Percentiles rank a stretch among this genome's conserved stretches.
Evolutionary conservation across 2,888 invertebrate species (phyloP).

Genomic region (Ptilodon capucinus): DNA sequence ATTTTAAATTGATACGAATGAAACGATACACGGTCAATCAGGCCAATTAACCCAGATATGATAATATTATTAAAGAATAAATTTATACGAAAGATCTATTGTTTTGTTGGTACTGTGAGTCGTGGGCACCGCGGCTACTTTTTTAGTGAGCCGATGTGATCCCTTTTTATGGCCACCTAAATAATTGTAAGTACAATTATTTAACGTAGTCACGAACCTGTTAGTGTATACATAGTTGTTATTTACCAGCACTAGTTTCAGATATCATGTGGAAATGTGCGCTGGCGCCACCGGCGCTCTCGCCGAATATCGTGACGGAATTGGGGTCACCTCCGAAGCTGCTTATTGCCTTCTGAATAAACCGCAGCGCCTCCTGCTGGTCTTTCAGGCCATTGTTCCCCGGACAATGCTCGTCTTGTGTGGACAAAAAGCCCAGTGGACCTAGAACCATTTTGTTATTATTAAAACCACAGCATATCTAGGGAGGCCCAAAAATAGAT

Average conservation of each 20-base stretch:
- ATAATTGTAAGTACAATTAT: too few species aligned
- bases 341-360: constrained; percentile 83
- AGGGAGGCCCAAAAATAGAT: too few species aligned
- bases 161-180: too few species aligned
- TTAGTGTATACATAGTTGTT: background rate
- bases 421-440: constrained; percentile 86
- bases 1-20: too few species aligned
- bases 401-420: constrained; percentile 84
- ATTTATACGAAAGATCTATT: too few species aligned
- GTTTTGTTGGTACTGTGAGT: too few species aligned
- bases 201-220: too few species aligned
- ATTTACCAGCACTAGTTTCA: constrained; percentile 77
- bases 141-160: too few species aligned
- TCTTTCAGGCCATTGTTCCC: constrained; percentile 88
- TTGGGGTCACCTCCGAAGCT: constrained; percentile 85
- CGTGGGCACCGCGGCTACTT: too few species aligned
- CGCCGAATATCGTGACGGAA: constrained; percentile 86
- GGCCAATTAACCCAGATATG: too few species aligned
- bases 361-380: constrained; percentile 83
- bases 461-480: background rate
- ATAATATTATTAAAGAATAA: too few species aligned
- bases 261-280: constrained; percentile 87
- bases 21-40: too few species aligned
- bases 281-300: constrained; percentile 87
- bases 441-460: constrained; percentile 55